Percentiles rank a stretch among this genome's conserved stretches.
These are phyloP conservation scores for Sitta europaea DNA, from an alignment of 2,113 vertebrate genomes.

Conservation along the genomic window DNA sequence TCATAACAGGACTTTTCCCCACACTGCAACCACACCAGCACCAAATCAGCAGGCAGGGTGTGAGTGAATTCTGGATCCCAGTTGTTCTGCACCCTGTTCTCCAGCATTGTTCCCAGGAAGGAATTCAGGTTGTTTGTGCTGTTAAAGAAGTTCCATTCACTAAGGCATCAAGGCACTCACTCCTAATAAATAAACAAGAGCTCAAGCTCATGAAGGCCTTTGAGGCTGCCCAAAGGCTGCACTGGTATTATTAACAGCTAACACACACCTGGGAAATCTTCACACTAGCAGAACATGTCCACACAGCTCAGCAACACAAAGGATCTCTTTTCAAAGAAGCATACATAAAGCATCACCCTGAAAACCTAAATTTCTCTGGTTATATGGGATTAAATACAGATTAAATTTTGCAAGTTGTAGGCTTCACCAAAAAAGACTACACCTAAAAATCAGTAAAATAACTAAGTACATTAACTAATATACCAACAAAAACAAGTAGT, in stretches of 20 bases:
- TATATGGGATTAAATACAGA: background rate
- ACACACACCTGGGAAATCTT: background rate
- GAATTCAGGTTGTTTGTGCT: background rate
- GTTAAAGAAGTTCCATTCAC: background rate
- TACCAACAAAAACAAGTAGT: background rate
- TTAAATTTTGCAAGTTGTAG: background rate
- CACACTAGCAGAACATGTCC: background rate
- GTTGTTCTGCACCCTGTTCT: background rate
- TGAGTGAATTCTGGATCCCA: background rate
- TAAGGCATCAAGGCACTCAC: background rate
- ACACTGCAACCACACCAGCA: rapidly evolving
- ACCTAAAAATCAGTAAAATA: background rate
- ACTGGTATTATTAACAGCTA: background rate
- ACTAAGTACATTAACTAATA: background rate
- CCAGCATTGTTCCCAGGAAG: background rate
- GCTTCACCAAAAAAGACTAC: background rate
- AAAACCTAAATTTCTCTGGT: background rate
- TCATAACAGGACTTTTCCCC: background rate
- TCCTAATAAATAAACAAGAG: background rate
- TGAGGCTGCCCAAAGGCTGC: background rate
- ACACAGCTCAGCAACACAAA: background rate
- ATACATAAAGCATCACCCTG: background rate
- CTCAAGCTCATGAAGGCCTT: background rate
- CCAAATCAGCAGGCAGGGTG: background rate
- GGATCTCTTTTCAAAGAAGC: background rate